phyloP scores from a whole-genome alignment of 2,797 vertebrate genomes.

The Ambastaia sidthimunki region DNA sequence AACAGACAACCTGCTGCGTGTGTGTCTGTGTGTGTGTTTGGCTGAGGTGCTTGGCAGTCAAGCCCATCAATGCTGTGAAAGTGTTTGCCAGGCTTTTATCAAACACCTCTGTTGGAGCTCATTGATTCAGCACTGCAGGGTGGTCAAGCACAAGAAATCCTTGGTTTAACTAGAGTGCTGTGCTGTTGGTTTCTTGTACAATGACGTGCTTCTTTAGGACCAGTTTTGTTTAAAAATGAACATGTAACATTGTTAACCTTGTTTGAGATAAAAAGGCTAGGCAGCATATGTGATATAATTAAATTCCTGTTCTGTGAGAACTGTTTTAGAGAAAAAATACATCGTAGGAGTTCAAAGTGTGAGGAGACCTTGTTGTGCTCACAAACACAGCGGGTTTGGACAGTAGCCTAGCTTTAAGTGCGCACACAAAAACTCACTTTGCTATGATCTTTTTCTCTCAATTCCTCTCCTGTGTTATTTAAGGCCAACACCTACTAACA shows the following conservation, averaged over 20 bases:
- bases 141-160: constrained; percentile 47
- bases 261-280: not conserved
- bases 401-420: constrained; percentile 17
- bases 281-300: not conserved
- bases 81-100: constrained; percentile 56
- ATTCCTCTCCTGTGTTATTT: constrained; percentile 6
- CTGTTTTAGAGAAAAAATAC: not conserved
- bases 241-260: constrained; percentile 3
- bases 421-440: constrained; percentile 1
- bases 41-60: constrained; percentile 41
- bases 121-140: constrained; percentile 57
- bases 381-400: constrained; percentile 34
- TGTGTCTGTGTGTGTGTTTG: constrained; percentile 50
- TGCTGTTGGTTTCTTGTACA: constrained; percentile 14
- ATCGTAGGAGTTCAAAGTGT: constrained; percentile 5
- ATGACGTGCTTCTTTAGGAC: constrained; percentile 1
- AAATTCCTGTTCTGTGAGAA: constrained; percentile 5
- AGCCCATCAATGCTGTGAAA: constrained; percentile 51
- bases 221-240: constrained; percentile 13
- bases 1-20: constrained; percentile 42
- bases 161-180: constrained; percentile 38
- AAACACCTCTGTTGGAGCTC: constrained; percentile 56
- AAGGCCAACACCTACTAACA: constrained; percentile 14
- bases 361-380: constrained; percentile 31
- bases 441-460: constrained; percentile 24